Base-by-base conservation (phyloP, 2,888 invertebrate genomes). In the Volucella inflata region DNA sequence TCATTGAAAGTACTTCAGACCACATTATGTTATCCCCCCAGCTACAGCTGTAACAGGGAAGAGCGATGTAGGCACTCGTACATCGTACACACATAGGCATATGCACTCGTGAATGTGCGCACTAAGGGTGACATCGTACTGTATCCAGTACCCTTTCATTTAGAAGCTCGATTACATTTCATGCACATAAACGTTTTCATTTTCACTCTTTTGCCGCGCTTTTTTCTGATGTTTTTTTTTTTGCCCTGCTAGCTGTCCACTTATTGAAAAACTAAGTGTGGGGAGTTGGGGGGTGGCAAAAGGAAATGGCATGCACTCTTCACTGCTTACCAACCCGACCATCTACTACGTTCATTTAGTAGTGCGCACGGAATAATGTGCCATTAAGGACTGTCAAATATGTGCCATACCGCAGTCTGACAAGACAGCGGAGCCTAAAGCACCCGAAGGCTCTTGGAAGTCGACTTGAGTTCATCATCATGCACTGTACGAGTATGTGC, bases 131-230 rank as follows among this genome's bases (percentile, higher is more conserved):
- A 75, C 75, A 71, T 80, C 79, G 77, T 77, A 77, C 82, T 30
- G 30, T 30, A 83, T 68, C 51, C 67, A 65, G 72, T 60, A 51
- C 59, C 65, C 59, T 72, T 65, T 55, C 68, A 36, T 60, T 76
- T 59, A 76, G 70, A 65, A 51, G 71, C 30, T 71, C 77, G 77
- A 72, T 83, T 77, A 83, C 77, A 72, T 85, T 80, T 77, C 76
- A 81, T 85, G 62, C 76, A 81, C 81, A 77, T 81, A 81, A 85
- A 85, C 85, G 81, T 81, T 85, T 85, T 85, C 76, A 71, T 76
- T 85, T 84, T 74, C 65, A 84, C 62, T 76, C 60, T 75, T 74
- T 79, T 79, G 55, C 62, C 48, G 17, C 68, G 17, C 67, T 65
- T 53, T 38, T n/a, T 17, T 40, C 36, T 53, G 30, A 16, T 62